A percentile compares a stretch with the other conserved stretches of the same genome.
These are phyloP conservation scores for Pristiophorus japonicus DNA, from an alignment of 2,113 vertebrate genomes.

Conservation along the genomic window DNA sequence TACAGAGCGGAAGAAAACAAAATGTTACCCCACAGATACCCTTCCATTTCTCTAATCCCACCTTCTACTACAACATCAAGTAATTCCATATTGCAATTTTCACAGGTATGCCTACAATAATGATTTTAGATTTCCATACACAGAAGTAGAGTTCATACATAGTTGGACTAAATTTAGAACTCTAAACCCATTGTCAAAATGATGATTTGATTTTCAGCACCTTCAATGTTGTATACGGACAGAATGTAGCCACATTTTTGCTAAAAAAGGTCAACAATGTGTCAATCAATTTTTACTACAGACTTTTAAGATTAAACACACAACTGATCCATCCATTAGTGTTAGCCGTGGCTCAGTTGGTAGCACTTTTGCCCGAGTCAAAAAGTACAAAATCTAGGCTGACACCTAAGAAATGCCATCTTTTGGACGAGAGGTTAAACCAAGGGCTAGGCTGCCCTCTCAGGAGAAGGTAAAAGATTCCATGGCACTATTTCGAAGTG, in stretches of 20 bases:
- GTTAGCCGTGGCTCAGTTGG: background rate
- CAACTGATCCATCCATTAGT: background rate
- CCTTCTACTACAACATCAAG: background rate
- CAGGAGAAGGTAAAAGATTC: too few species aligned
- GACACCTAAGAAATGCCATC: background rate
- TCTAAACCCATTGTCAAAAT: background rate
- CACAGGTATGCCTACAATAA: background rate
- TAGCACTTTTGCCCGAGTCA: background rate
- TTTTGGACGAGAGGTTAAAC: too few species aligned
- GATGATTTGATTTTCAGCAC: background rate
- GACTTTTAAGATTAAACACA: background rate
- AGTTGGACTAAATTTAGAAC: background rate
- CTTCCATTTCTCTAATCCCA: background rate
- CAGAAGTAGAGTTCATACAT: background rate
- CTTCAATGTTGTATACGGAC: background rate
- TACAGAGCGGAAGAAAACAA: slow-evolving; percentile 46
- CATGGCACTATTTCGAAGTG: background rate
- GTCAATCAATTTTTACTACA: background rate
- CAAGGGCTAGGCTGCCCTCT: too few species aligned
- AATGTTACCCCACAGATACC: background rate
- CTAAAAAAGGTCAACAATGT: background rate
- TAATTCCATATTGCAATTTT: background rate
- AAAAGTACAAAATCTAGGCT: background rate
- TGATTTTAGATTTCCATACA: background rate
- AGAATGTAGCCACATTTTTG: background rate